Evolutionary conservation across 2,113 vertebrate species (phyloP).

Genomic region (Andinoacara biseriatus): DNA sequence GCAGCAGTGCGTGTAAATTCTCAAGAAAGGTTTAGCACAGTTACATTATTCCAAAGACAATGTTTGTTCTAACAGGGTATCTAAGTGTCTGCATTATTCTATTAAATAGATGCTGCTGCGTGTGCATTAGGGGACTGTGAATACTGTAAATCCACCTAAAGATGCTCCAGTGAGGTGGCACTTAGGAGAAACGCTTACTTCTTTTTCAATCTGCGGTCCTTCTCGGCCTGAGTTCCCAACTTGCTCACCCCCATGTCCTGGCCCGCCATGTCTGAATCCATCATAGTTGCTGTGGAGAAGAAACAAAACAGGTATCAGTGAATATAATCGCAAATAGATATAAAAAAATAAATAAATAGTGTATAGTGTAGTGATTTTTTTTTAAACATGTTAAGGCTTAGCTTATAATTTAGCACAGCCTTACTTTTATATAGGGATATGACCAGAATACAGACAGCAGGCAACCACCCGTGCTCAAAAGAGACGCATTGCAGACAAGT

Average conservation of each 20-base stretch:
- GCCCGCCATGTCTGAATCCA: constrained; percentile 89
- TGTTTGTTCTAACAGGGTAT: not conserved
- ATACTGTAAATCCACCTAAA: not conserved
- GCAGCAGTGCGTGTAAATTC: not conserved
- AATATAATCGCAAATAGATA: not conserved
- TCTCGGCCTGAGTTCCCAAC: constrained; percentile 97
- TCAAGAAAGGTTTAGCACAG: not conserved
- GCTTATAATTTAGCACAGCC: no score
- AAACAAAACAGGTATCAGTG: not conserved
- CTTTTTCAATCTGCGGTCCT: constrained; percentile 96
- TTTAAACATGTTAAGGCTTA: no score
- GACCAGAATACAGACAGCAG: not conserved
- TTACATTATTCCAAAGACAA: not conserved
- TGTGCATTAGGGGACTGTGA: not conserved
- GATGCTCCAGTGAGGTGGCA: not conserved
- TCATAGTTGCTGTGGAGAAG: constrained; percentile 82
- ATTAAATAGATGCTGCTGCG: not conserved
- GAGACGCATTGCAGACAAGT: no score
- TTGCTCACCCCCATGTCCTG: constrained; percentile 94
- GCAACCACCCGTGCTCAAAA: not conserved
- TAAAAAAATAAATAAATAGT: not conserved
- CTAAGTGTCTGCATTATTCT: not conserved
- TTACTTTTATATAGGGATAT: no score
- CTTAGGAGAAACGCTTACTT: constrained; percentile 85
- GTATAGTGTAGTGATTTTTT: not conserved